Base-by-base conservation (phyloP, 1,140 invertebrate species). In the Capitella teleta region DNA sequence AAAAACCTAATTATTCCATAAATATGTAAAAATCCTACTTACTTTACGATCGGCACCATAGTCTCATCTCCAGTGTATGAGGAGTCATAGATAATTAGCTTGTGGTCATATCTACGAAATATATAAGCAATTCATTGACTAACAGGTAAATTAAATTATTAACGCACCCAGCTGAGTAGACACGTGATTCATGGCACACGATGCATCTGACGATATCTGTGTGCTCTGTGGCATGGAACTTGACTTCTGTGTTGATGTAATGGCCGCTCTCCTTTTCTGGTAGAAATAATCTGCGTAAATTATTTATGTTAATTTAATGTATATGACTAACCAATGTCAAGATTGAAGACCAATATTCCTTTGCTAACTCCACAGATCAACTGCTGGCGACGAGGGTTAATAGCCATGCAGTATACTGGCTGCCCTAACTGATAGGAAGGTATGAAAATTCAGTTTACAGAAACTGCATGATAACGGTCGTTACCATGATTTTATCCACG, bases 401-500 rank as follows among this genome's bases (percentile, higher is more conserved):
- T 54, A 30, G 63, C 59, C 67, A 72, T 67, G 49, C 66, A 68
- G 48, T 72, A 71, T 6, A 72, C 61, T 48, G 70, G 70, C 36
- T 59, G 48, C 24, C 59, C 60, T 51, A 71, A 59, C 67, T 71
- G 44, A 3, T 56, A 49, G 28, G 42, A 26, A 44, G 8, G 2
- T 5, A 25, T 1, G n/a, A n/a, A 16, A 21, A 44, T 44, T 44
- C 8, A 8, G 8, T 44, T 25, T 44, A 25, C 28, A 44, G 12
- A 24, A 24, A 24, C 16, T 14, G 2, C 16, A 16, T 19, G 2
- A 19, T 43, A 19, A 43, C 3, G 16, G 3, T 25, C 4, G 6
- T 58, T 47, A 67, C 66, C 47, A 57, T 51, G 19, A 69, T 61
- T 50, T 30, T 58, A 47, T 69, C 67, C 48, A 49, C 49, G 1